Percentiles rank a stretch among this genome's conserved stretches.
These are phyloP conservation scores for Choloepus hoffmanni DNA, from an alignment of 2,113 vertebrate species.

Conservation along the genomic window DNA sequence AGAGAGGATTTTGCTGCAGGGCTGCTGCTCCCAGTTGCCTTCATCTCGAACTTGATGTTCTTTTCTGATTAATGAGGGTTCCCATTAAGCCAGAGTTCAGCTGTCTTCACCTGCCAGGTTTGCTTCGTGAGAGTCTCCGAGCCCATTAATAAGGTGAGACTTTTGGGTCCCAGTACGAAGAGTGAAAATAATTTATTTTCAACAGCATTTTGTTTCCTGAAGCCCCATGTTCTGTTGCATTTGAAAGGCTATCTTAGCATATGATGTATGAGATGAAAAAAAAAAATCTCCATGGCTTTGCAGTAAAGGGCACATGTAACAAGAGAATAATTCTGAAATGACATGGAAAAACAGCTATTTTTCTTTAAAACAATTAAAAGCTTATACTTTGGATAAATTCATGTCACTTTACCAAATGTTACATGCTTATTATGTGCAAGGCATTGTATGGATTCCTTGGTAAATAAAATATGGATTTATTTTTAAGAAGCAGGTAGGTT, in stretches of 20 bases:
- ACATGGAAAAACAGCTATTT: not conserved
- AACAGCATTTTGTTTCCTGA: not conserved
- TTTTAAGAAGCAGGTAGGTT: not conserved
- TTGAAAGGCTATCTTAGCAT: conserved; percentile 51
- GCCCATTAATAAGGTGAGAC: not conserved
- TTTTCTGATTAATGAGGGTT: not conserved
- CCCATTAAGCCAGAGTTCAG: not conserved
- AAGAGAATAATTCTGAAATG: too few species aligned
- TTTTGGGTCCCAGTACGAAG: not conserved
- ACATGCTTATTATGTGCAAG: too few species aligned
- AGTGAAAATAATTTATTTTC: not conserved
- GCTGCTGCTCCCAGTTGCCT: not conserved
- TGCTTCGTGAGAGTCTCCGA: not conserved
- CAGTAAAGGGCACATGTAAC: not conserved
- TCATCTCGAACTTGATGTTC: not conserved
- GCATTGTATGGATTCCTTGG: not conserved
- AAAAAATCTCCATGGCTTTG: not conserved
- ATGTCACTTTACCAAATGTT: not conserved
- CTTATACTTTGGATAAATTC: not conserved
- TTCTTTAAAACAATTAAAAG: not conserved
- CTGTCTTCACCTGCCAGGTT: not conserved
- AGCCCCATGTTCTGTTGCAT: too few species aligned
- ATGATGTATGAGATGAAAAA: conserved; percentile 48
- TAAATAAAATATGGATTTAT: not conserved
- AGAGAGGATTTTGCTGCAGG: not conserved